A percentile compares a stretch with the other conserved stretches of the same genome.
Conservation (phyloP, 2,888 invertebrate species). For the Hemithea aestivaria region DNA sequence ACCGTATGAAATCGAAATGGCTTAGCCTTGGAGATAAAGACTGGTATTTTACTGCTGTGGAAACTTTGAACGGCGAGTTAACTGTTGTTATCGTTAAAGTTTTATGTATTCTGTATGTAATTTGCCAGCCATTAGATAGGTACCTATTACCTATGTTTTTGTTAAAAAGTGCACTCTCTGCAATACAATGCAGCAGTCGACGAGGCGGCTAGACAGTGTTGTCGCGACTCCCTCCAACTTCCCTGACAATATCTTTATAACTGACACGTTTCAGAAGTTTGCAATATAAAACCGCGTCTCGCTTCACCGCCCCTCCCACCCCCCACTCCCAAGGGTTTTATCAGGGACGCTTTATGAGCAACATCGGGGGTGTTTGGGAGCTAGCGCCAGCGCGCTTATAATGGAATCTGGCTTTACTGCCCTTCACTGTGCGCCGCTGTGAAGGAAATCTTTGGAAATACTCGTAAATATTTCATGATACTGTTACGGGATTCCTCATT, state of each 20-base stretch:
- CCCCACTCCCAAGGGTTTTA: slow-evolving; percentile 45
- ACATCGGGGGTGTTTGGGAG: slow-evolving; percentile 41
- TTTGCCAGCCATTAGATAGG: too few relatives aligned
- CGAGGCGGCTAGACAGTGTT: slow-evolving; percentile 10
- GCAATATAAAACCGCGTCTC: slow-evolving; percentile 24
- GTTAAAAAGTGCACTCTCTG: slow-evolving; percentile 1
- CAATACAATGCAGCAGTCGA: slow-evolving; percentile 7
- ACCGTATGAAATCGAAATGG: slow-evolving; percentile 9
- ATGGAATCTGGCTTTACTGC: slow-evolving; percentile 55
- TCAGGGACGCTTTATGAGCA: slow-evolving; percentile 54
- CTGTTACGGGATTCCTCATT: slow-evolving; percentile 36
- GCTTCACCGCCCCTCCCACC: slow-evolving; percentile 23
- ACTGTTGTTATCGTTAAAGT: too few relatives aligned
- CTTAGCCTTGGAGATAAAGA: slow-evolving; percentile 9
- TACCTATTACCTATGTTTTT: too few relatives aligned
- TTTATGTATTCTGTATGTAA: too few relatives aligned
- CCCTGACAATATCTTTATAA: slow-evolving; percentile 25
- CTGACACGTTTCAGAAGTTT: slow-evolving; percentile 28
- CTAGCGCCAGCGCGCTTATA: slow-evolving; percentile 41
- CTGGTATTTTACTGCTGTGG: neutral
- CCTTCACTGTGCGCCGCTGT: slow-evolving; percentile 28
- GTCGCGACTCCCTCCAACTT: slow-evolving; percentile 15
- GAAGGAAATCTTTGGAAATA: slow-evolving; percentile 41
- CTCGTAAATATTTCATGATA: slow-evolving; percentile 50
- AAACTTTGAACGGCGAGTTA: too few relatives aligned